Base-by-base conservation (phyloP, 2,888 invertebrate genomes). In the Drosophila hamatofila region DNA sequence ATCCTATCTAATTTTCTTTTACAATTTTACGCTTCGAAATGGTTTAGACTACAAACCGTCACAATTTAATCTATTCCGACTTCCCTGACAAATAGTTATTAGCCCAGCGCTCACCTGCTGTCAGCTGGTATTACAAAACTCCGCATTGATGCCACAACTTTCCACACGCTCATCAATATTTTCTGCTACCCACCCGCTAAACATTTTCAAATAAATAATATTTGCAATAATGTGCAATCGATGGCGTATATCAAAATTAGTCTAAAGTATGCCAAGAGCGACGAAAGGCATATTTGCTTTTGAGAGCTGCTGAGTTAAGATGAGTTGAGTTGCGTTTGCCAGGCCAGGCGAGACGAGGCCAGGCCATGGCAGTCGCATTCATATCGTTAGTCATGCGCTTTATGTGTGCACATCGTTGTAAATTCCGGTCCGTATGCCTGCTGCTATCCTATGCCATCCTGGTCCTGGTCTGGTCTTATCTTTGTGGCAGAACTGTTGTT, bases 401-500 rank as follows among this genome's bases (percentile, higher is more conserved):
- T 78, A 63, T 80, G 72, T 80, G 67, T 67, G 77, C 76, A 56
- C 58, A 72, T 48, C 56, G 58, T 64, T 75, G 80, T 54, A 33
- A 30, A 76, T 76, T 72, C 64, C 59, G 62, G 60, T 52, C 44
- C 70, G 69, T 69, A 60, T 49, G 42, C 44, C 25, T 37, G 23
- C 42, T 21, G 18, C n/a, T 21, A 33, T 33, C 33, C 11, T 33
- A 12, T 33, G 14, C 30, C 33, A 33, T 18, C 44, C 48, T 48
- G n/a, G 37, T 56, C 58, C 37, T 37, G 37, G 37, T 8, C 48
- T 49, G 48, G 37, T 57, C 61, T 65, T 73, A 69, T 74, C 72
- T 73, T 42, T 48, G 62, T 56, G 74, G 37, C 44, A 18, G 55
- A 88, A 84, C 86, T 88, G 80, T 88, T 89, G 88, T 89, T 86